Evolutionary conservation across 1,140 invertebrate species (phyloP).

Genomic region (Apis mellifera): DNA sequence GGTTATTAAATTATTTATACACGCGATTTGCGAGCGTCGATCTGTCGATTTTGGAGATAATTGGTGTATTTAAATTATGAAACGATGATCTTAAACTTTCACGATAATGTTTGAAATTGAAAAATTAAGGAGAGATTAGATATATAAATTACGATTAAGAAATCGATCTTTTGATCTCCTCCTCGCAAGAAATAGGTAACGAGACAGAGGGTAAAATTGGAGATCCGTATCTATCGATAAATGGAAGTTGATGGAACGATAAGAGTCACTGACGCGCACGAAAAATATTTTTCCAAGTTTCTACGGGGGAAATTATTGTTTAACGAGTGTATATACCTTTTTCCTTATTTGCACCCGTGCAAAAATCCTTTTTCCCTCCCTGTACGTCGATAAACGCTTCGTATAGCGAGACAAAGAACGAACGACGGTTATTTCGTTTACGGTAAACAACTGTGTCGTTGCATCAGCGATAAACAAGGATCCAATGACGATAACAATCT

Average conservation of each 20-base stretch:
- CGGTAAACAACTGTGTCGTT: not conserved
- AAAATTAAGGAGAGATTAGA: too few relatives aligned
- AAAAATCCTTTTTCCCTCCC: not conserved
- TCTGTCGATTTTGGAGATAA: too few relatives aligned
- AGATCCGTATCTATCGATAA: not conserved
- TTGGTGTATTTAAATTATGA: too few relatives aligned
- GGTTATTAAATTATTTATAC: too few relatives aligned
- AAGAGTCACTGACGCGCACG: not conserved
- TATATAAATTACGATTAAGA: too few relatives aligned
- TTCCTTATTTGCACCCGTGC: not conserved
- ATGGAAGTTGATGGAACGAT: not conserved
- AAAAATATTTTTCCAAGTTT: not conserved
- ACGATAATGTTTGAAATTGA: too few relatives aligned
- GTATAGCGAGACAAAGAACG: conserved; percentile 2
- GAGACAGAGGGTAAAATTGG: too few relatives aligned
- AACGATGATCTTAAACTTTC: too few relatives aligned
- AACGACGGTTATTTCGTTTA: not conserved
- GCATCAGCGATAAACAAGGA: conserved; percentile 2
- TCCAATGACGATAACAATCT: not conserved
- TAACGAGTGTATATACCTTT: not conserved
- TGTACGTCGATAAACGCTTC: not conserved
- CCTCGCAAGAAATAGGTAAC: not conserved
- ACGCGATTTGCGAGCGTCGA: too few relatives aligned
- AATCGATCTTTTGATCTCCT: too few relatives aligned
- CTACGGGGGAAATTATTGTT: not conserved